Evolutionary conservation across 2,888 invertebrate genomes (phyloP).

Genomic region (Idaea biselata): DNA sequence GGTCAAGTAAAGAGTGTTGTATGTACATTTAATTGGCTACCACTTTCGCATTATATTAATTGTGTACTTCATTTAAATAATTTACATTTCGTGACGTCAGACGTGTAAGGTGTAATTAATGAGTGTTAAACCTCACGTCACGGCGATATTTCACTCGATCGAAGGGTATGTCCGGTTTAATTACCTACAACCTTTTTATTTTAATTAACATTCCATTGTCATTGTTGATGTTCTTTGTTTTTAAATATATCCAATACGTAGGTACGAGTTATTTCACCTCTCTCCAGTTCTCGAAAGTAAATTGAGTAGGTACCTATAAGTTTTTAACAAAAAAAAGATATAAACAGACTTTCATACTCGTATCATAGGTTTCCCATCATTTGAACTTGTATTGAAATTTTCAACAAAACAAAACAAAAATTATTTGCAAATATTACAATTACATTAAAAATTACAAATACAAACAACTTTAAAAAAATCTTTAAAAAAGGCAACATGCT

Average conservation of each 20-base stretch:
- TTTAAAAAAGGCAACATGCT: too few species aligned
- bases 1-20: constrained; percentile 26
- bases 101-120: constrained; percentile 22
- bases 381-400: too few species aligned
- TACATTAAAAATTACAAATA: too few species aligned
- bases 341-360: too few species aligned
- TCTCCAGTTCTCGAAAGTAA: not conserved
- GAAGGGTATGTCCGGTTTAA: constrained; percentile 24
- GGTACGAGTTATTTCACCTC: not conserved
- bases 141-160: constrained; percentile 28
- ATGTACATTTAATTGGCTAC: constrained; percentile 25
- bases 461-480: too few species aligned
- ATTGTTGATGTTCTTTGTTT: not conserved
- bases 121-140: constrained; percentile 26
- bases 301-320: not conserved
- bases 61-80: constrained; percentile 26
- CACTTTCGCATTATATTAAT: constrained; percentile 31
- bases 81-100: constrained; percentile 30
- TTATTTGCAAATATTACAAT: too few species aligned
- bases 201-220: not conserved
- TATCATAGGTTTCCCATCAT: too few species aligned
- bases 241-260: not conserved
- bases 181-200: constrained; percentile 11
- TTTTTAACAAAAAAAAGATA: not conserved
- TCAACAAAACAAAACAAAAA: too few species aligned